Evolutionary conservation across 1,140 invertebrate species (phyloP).

Genomic region (Bombus waltoni): DNA sequence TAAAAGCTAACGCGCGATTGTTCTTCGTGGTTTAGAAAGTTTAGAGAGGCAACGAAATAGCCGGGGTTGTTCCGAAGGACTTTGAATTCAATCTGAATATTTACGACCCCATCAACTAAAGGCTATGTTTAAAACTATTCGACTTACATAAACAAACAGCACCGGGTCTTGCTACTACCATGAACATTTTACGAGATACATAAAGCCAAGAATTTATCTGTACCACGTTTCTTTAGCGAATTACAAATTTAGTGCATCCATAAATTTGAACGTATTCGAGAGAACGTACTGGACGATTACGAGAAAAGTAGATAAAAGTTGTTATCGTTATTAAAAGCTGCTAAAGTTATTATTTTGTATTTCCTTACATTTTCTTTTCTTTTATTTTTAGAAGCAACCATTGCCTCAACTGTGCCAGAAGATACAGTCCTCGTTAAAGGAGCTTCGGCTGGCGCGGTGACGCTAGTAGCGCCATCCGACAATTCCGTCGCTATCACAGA

Average conservation of each 20-base stretch:
- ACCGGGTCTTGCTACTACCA: not conserved
- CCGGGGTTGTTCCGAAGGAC: too few species aligned
- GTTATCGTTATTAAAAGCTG: too few species aligned
- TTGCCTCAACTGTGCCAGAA: not conserved
- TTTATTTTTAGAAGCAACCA: not conserved
- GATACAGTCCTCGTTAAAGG: conserved; percentile 40
- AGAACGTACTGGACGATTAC: too few species aligned
- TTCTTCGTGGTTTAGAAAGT: too few species aligned
- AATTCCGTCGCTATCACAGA: not conserved
- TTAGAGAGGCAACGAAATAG: too few species aligned
- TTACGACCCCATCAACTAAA: too few species aligned
- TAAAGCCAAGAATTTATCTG: conserved; percentile 39
- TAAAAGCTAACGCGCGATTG: not conserved
- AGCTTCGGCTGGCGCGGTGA: conserved; percentile 27
- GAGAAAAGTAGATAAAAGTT: too few species aligned
- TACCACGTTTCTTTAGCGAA: not conserved
- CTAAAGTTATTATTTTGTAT: too few species aligned
- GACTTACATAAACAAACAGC: not conserved
- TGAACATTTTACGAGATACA: conserved; percentile 29
- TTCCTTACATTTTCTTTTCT: not conserved
- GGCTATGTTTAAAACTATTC: not conserved
- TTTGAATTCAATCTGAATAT: too few species aligned
- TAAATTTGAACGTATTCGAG: not conserved
- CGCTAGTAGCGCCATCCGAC: conserved; percentile 31
- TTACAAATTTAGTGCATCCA: not conserved